phyloP scores from a whole-genome alignment of 1,140 invertebrate genomes.

The Caerostris extrusa region DNA sequence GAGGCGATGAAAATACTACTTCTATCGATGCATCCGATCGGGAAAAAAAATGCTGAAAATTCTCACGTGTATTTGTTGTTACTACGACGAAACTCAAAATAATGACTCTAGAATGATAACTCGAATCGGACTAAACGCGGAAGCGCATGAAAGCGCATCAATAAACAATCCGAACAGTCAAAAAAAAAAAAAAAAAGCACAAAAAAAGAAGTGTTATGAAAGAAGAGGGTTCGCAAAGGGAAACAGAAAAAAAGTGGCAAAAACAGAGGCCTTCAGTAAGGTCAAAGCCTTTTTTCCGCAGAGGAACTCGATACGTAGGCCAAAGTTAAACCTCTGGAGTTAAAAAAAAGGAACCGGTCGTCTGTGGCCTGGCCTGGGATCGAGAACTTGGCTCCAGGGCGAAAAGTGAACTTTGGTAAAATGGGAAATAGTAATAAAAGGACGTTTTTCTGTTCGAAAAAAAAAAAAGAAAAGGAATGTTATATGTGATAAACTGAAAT shows the following conservation, averaged over 20 bases:
- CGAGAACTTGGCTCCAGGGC: constrained; percentile 46
- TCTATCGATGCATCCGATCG: neutral
- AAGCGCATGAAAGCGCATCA: constrained; percentile 53
- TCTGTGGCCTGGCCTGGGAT: constrained; percentile 49
- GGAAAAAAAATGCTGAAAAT: neutral
- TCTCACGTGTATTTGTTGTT: neutral
- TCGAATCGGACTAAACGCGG: constrained; percentile 45
- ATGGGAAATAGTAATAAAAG: neutral
- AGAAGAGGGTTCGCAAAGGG: neutral
- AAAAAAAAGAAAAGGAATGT: neutral
- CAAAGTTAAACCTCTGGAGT: neutral
- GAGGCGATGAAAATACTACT: neutral
- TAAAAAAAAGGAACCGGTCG: constrained; percentile 67
- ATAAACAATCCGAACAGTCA: neutral
- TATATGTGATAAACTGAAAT: neutral
- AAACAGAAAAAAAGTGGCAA: neutral
- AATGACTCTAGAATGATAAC: neutral
- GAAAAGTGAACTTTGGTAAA: constrained; percentile 68
- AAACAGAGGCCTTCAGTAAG: constrained; percentile 38
- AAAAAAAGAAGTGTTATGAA: neutral
- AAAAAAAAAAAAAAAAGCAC: constrained; percentile 7
- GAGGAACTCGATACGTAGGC: neutral
- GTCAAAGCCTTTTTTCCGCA: constrained; percentile 68
- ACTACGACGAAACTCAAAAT: neutral
- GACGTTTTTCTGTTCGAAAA: neutral